Evolutionary conservation across 2,888 invertebrate species (phyloP).

Genomic region (Crepidodera aurea): DNA sequence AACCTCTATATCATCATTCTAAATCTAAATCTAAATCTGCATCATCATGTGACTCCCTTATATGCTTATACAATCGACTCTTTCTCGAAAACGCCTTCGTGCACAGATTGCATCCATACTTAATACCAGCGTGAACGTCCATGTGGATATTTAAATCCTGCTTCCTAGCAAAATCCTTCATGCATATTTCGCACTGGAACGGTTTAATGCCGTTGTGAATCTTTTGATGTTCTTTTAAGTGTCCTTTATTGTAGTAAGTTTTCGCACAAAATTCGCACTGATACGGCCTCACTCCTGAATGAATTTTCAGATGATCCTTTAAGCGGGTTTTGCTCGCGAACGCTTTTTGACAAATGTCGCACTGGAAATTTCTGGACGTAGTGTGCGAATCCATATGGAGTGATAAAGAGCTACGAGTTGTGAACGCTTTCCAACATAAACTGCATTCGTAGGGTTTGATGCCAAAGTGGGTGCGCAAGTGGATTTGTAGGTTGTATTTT

Average conservation of each 20-base stretch:
- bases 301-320: conserved; percentile 22
- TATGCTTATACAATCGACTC: conserved; percentile 22
- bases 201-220: conserved; percentile 23
- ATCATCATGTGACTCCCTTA: conserved; percentile 3
- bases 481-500: conserved; percentile 21
- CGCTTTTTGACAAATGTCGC: conserved; percentile 14
- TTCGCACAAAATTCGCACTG: conserved; percentile 26
- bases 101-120: conserved; percentile 13
- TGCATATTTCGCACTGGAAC: conserved; percentile 16
- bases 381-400: conserved; percentile 25
- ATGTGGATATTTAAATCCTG: conserved; percentile 26
- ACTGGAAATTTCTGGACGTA: conserved; percentile 4
- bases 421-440: conserved; percentile 25
- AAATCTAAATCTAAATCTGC: conserved; percentile 1
- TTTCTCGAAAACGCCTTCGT: conserved; percentile 19
- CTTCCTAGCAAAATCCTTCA: conserved; percentile 22
- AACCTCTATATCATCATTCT: too few relatives aligned
- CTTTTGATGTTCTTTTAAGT: conserved; percentile 24
- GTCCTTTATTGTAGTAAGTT: conserved; percentile 23
- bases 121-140: conserved; percentile 24
- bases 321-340: conserved; percentile 22
- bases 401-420: conserved; percentile 14
- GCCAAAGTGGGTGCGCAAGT: conserved; percentile 19
- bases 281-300: conserved; percentile 12
- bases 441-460: conserved; percentile 24